Evolutionary conservation across 2,888 invertebrate species (phyloP), one percentile per base, ranked within the genome.

Genomic region (Melieria picta): DNA sequence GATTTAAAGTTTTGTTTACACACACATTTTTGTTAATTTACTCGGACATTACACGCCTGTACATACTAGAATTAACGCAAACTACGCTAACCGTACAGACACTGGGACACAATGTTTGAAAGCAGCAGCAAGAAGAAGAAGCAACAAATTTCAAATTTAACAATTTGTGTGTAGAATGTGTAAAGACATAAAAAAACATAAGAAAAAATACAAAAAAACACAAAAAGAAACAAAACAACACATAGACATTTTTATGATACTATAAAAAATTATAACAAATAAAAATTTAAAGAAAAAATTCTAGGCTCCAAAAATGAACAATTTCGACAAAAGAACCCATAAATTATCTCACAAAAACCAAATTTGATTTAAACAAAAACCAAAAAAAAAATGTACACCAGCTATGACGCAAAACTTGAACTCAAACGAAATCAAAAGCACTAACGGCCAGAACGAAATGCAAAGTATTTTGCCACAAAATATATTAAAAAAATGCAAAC

Each of bases 51-150:
- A 30, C 30, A 30, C 30, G 63, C 62, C 63, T 69, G 62, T 69
- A 69, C 57, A 63, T 69, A 63, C 47, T 30, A 56, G 7, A 57
- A 47, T 63, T 48, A 43, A 63, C 11, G 30, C 62, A 57, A 60
- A 43, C 13, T 30, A 30, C 30, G 30, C 63, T 7, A 48, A 63
- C n/a, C 50, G 63, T 55, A 47, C 55, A 63, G 61, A 43, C 56
- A 47, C 62, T 61, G 62, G 47, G 56, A 11, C n/a, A 46, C 61
- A 69, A 13, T 69, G 47, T 46, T 9, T 7, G 5, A 48, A 58
- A 66, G 55, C 30, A 55, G 11, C 47, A 30, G 43, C 16, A 62
- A 48, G 10, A 4, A 52, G 13, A 52, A 52, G 5, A 47, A 47
- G 45, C 9, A 56, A 57, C 42, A 56, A 7, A 11, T 68, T n/a